Conservation (phyloP, 2,797 vertebrate genomes). For the Kryptolebias ocellatus region DNA sequence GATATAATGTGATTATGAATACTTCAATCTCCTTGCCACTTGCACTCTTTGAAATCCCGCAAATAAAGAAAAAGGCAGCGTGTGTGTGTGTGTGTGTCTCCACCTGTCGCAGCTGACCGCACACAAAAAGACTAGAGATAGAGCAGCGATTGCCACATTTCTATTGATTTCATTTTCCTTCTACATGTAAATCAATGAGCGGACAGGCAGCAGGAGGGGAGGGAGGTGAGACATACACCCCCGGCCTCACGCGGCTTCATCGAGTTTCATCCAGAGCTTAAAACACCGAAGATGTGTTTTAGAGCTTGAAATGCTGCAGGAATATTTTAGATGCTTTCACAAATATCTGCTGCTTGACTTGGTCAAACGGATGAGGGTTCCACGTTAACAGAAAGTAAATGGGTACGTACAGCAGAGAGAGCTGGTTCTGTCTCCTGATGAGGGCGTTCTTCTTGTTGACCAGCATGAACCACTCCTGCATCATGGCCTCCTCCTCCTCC, state of each 20-base stretch:
- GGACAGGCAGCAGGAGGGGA: conserved; percentile 55
- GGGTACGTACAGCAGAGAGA: conserved; percentile 92
- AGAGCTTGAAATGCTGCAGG: not conserved
- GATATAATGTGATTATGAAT: conserved; percentile 86
- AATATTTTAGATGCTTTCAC: not conserved
- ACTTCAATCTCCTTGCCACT: conserved; percentile 80
- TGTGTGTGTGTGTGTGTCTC: conserved; percentile 30
- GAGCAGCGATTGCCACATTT: conserved; percentile 61
- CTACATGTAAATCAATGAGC: conserved; percentile 75
- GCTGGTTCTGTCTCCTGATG: conserved; percentile 97
- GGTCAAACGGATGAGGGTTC: rapidly evolving
- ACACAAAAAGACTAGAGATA: conserved; percentile 64
- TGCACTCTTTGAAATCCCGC: conserved; percentile 70
- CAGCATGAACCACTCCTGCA: conserved; percentile 99
- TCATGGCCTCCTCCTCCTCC: conserved; percentile 98
- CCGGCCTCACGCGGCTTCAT: conserved; percentile 11
- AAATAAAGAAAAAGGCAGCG: conserved; percentile 44
- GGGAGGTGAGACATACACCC: conserved; percentile 27
- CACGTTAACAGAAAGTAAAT: not conserved
- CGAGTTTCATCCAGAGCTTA: conserved; percentile 19
- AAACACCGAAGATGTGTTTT: not conserved
- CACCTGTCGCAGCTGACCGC: conserved; percentile 73
- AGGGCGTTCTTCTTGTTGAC: conserved; percentile 99
- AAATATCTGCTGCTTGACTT: not conserved
- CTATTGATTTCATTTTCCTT: conserved; percentile 75